Conservation (phyloP, 2,888 invertebrate genomes). For the Carabus problematicus region DNA sequence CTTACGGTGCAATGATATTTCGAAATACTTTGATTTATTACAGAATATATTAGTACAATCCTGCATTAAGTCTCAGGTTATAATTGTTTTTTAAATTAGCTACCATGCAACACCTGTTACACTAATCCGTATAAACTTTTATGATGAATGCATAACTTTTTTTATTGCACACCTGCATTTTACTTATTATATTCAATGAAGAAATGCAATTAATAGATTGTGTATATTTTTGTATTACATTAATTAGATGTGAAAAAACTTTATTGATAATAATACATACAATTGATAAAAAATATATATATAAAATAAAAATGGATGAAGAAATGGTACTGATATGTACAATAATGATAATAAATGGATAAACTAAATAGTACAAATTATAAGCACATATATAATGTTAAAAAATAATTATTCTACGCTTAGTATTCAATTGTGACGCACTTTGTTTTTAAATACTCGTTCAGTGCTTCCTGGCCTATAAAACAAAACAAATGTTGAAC, state of each 20-base stretch:
- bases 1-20: too few relatives aligned
- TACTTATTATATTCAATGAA: neutral
- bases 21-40: too few relatives aligned
- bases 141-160: constrained; percentile 21
- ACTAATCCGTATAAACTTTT: constrained; percentile 35
- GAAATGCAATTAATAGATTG: neutral
- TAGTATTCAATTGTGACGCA: constrained; percentile 93
- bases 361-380: constrained; percentile 12
- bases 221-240: too few relatives aligned
- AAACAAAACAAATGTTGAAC: constrained; percentile 46
- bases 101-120: constrained; percentile 36
- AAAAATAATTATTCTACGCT: constrained; percentile 43
- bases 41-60: too few relatives aligned
- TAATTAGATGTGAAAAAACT: neutral
- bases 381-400: constrained; percentile 12
- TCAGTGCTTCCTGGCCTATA: constrained; percentile 87
- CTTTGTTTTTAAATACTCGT: constrained; percentile 95
- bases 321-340: constrained; percentile 24
- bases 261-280: constrained; percentile 12
- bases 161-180: constrained; percentile 19
- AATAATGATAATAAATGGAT: constrained; percentile 19
- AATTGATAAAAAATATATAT: constrained; percentile 17
- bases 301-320: constrained; percentile 17
- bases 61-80: constrained; percentile 19
- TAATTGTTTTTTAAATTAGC: constrained; percentile 38